Evolutionary conservation across 2,797 vertebrate genomes (phyloP).

Genomic region (Eidolon dupreanum): DNA sequence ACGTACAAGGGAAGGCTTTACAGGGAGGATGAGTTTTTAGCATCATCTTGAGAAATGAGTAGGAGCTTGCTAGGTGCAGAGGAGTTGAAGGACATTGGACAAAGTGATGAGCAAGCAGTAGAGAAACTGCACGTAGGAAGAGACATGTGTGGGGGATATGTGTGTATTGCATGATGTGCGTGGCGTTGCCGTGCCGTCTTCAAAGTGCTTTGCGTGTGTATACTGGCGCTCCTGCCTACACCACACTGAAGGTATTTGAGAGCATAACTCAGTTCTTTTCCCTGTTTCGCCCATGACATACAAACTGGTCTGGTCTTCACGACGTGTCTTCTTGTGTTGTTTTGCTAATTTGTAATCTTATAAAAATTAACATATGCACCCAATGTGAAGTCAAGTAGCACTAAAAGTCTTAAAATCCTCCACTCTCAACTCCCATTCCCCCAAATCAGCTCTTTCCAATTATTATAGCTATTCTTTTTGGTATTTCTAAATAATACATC

Average conservation of each 20-base stretch:
- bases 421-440: not conserved
- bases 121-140: not conserved
- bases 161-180: rapidly evolving
- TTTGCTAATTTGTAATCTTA: not conserved
- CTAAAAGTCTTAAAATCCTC: not conserved
- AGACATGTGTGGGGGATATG: not conserved
- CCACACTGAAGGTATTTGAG: not conserved
- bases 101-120: not conserved
- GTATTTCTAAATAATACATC: not conserved
- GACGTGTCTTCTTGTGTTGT: not conserved
- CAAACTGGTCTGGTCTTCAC: rapidly evolving
- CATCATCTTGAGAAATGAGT: slow-evolving; percentile 41
- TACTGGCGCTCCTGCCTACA: not conserved
- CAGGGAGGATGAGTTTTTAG: not conserved
- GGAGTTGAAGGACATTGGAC: not conserved
- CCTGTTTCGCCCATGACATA: rapidly evolving
- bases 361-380: not conserved
- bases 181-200: rapidly evolving
- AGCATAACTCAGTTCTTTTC: not conserved
- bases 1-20: not conserved
- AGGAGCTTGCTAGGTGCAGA: not conserved
- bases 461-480: not conserved
- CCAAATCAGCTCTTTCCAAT: not conserved
- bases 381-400: not conserved
- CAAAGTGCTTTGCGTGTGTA: rapidly evolving